phyloP scores from a whole-genome alignment of 2,113 vertebrate species.

The Empidonax alnorum region DNA sequence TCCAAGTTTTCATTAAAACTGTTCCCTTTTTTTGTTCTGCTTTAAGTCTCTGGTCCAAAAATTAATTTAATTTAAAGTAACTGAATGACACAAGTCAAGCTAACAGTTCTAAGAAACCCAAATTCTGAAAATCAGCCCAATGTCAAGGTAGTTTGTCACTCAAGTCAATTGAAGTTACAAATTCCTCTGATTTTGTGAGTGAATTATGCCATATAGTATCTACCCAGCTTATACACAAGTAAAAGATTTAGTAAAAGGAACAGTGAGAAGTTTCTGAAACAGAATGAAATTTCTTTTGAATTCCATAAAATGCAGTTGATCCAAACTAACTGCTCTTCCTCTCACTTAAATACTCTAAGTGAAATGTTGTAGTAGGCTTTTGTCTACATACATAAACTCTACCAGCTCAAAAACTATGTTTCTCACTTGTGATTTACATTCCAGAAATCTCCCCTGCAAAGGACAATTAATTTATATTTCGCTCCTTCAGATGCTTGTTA shows the following conservation, averaged over 20 bases:
- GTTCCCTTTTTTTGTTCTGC: not conserved
- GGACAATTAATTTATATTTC: constrained; percentile 48
- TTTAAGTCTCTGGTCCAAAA: not conserved
- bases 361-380: not conserved
- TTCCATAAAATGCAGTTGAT: not conserved
- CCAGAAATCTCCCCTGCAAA: constrained; percentile 36
- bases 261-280: not conserved
- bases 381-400: not conserved
- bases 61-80: not conserved
- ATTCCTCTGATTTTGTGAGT: not conserved
- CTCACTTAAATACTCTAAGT: not conserved
- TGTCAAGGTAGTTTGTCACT: not conserved
- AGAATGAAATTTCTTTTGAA: not conserved
- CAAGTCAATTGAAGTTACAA: not conserved
- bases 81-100: not conserved
- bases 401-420: not conserved
- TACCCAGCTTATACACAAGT: rapidly evolving
- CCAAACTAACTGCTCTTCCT: not conserved
- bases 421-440: not conserved
- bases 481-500: constrained; percentile 16
- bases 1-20: not conserved
- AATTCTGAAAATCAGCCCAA: not conserved
- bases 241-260: not conserved
- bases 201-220: not conserved
- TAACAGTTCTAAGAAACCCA: not conserved